phyloP scores from a whole-genome alignment of 2,888 invertebrate genomes.

The Eumerus sabulonum region DNA sequence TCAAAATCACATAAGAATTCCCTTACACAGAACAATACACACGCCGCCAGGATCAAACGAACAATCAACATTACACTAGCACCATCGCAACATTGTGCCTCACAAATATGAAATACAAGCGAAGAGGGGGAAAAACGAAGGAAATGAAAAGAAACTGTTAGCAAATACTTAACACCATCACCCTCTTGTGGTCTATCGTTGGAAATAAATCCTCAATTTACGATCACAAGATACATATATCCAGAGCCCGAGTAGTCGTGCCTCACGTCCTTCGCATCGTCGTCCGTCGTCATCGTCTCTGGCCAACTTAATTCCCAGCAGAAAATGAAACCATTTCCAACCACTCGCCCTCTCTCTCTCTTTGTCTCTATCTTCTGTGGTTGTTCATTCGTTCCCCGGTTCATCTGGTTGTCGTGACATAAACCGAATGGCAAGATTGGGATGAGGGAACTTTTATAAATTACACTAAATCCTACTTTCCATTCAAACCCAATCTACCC shows the following conservation, averaged over 20 bases:
- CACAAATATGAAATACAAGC: neutral
- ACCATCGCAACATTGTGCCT: neutral
- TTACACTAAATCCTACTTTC: conserved; percentile 64
- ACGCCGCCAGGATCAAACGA: conserved; percentile 42
- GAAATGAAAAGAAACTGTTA: conserved; percentile 52
- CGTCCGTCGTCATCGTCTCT: neutral
- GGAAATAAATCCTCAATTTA: conserved; percentile 67
- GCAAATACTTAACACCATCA: conserved; percentile 68
- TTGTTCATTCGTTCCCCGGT: no score
- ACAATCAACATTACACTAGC: conserved; percentile 50
- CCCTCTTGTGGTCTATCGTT: conserved; percentile 66
- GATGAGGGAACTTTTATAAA: conserved; percentile 55
- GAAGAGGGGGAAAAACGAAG: neutral
- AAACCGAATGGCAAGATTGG: neutral
- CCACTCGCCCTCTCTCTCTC: neutral
- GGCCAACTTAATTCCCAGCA: neutral
- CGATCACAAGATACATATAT: conserved; percentile 52
- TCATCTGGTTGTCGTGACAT: neutral
- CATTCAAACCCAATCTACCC: conserved; percentile 50
- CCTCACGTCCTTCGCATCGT: neutral
- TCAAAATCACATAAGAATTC: conserved; percentile 63
- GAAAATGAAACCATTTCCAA: conserved; percentile 63
- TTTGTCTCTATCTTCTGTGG: no score
- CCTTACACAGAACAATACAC: conserved; percentile 44
- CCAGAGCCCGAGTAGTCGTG: no score